A percentile compares a stretch with the other conserved stretches of the same genome.
phyloP scores from a whole-genome alignment of 2,113 vertebrate species.

The Ibidorhyncha struthersii region DNA sequence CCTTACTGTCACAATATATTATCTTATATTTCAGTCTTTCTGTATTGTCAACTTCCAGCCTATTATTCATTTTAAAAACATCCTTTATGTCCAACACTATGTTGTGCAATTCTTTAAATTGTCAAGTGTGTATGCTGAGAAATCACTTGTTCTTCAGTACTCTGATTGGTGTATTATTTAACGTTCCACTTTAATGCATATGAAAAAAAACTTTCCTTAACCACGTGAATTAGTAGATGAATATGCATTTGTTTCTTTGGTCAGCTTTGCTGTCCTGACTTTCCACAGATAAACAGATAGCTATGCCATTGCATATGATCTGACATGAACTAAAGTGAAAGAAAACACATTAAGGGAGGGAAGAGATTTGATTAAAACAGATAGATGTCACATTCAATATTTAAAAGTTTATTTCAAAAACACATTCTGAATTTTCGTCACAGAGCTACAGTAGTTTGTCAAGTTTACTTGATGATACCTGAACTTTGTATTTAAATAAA shows the following conservation, averaged over 20 bases:
- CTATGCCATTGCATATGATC: neutral
- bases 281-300: neutral
- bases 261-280: neutral
- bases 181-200: neutral
- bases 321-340: neutral
- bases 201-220: neutral
- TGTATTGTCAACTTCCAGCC: neutral
- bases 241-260: neutral
- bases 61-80: neutral
- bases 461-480: neutral
- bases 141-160: neutral
- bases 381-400: slow-evolving; percentile 27
- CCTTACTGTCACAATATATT: neutral
- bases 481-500: neutral
- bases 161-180: neutral
- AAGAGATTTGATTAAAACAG: slow-evolving; percentile 49
- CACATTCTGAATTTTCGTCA: slow-evolving; percentile 1
- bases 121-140: neutral
- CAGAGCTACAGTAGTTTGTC: neutral
- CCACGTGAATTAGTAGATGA: neutral
- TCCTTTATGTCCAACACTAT: neutral
- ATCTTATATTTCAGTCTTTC: neutral
- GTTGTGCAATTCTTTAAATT: neutral
- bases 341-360: slow-evolving; percentile 2
- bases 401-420: slow-evolving; percentile 31